Conservation (phyloP, 1,140 invertebrate species). For the Cherax destructor region DNA sequence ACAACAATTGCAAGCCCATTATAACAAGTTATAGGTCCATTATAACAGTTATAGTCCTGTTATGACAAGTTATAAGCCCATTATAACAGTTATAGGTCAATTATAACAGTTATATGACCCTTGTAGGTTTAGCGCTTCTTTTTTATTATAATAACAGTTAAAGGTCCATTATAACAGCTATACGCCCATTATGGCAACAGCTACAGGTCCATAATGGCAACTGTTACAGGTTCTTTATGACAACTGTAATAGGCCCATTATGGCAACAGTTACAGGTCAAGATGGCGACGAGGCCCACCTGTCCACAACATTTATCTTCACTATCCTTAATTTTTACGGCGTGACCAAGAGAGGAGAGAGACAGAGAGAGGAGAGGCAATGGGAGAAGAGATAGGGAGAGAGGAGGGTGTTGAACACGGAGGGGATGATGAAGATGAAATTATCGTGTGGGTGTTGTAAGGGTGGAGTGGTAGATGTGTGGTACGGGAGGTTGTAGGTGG, state of each 20-base stretch:
- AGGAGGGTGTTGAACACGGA: no score
- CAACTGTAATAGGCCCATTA: background rate
- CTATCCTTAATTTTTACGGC: constrained; percentile 53
- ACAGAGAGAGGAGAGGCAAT: background rate
- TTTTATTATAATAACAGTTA: no score
- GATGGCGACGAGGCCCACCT: background rate
- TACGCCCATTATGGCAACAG: background rate
- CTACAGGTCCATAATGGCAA: background rate
- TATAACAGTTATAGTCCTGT: no score
- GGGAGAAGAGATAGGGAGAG: constrained; percentile 5
- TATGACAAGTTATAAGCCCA: no score
- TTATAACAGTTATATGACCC: no score
- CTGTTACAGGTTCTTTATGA: background rate
- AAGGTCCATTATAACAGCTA: no score
- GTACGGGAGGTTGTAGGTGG: background rate
- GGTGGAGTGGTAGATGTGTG: background rate
- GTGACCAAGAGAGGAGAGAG: constrained; percentile 2
- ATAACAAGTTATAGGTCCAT: no score
- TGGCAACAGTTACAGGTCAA: background rate
- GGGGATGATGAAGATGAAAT: no score
- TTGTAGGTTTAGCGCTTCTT: no score
- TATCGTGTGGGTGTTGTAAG: background rate
- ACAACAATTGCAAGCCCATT: background rate
- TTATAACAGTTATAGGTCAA: no score
- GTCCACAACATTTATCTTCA: constrained; percentile 36